These are phyloP conservation scores for Stenoptilia bipunctidactyla DNA, from an alignment of 2,888 invertebrate genomes.

Conservation along the genomic window DNA sequence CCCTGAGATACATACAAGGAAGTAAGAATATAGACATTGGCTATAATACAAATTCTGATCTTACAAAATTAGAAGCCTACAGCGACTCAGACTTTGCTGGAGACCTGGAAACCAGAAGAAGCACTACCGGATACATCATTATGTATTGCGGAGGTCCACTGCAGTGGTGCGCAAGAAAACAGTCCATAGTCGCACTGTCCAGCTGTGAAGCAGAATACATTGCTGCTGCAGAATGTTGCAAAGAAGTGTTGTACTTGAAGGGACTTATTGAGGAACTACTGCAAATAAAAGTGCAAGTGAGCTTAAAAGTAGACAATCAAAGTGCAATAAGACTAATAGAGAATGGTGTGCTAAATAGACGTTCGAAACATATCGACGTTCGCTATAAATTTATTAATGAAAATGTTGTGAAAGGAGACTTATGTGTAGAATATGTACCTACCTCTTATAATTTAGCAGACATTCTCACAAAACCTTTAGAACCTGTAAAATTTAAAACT, in stretches of 20 bases:
- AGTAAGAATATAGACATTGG: not conserved
- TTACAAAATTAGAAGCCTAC: slow-evolving; percentile 4
- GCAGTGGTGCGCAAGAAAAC: slow-evolving; percentile 3
- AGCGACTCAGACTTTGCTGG: slow-evolving; percentile 9
- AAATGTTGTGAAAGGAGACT: not conserved
- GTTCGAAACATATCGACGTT: slow-evolving; percentile 3
- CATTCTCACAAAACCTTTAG: slow-evolving; percentile 1
- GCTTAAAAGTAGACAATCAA: slow-evolving; percentile 3
- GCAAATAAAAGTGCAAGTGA: not conserved
- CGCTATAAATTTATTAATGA: slow-evolving; percentile 1
- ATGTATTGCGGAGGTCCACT: slow-evolving; percentile 3
- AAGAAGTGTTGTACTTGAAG: not conserved
- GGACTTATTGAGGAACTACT: not conserved
- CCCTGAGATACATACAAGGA: slow-evolving; percentile 1
- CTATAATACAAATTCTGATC: not conserved
- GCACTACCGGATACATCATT: slow-evolving; percentile 5
- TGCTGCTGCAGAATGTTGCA: slow-evolving; percentile 3
- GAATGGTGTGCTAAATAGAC: slow-evolving; percentile 2
- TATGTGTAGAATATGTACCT: not conserved
- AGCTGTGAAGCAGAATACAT: slow-evolving; percentile 4
- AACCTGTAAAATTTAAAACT: not conserved
- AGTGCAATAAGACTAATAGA: slow-evolving; percentile 3
- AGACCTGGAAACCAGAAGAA: slow-evolving; percentile 7
- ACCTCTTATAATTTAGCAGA: not conserved
- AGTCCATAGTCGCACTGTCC: slow-evolving; percentile 5